Percentiles rank a stretch among this genome's conserved stretches.
Evolutionary conservation across 2,113 vertebrate genomes (phyloP).

Genomic region (Syrmaticus mikado): DNA sequence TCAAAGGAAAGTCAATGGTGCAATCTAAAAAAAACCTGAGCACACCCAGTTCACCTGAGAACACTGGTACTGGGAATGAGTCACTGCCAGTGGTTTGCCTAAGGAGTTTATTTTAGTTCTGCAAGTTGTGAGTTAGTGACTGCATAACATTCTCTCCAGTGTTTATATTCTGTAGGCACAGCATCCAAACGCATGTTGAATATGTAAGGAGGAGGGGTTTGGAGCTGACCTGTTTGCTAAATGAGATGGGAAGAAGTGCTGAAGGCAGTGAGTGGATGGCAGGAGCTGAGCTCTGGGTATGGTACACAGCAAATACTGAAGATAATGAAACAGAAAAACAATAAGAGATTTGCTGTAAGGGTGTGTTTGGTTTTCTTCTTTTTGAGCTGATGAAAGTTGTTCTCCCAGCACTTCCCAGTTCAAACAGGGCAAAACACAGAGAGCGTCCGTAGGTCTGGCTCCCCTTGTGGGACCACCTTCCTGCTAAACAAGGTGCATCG

Average conservation of each 20-base stretch:
- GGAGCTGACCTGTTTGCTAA: neutral
- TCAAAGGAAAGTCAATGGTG: slow-evolving; percentile 45
- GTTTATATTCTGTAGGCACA: neutral
- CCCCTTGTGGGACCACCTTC: neutral
- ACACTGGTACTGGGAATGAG: neutral
- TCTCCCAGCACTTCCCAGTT: neutral
- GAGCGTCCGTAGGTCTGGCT: neutral
- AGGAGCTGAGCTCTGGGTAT: neutral
- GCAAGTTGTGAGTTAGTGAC: neutral
- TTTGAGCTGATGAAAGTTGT: neutral
- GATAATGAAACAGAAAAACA: neutral
- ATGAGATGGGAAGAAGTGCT: neutral
- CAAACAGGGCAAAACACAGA: neutral
- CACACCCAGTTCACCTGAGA: slow-evolving; percentile 59
- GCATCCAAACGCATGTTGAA: neutral
- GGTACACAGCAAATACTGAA: neutral
- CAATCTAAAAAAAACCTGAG: slow-evolving; percentile 12
- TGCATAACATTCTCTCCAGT: neutral
- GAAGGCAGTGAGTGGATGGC: neutral
- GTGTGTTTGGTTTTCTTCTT: neutral
- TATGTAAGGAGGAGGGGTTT: neutral
- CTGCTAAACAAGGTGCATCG: neutral
- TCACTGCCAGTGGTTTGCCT: neutral
- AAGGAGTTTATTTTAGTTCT: slow-evolving; percentile 25
- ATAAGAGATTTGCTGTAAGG: neutral